Percentiles rank a stretch among this genome's conserved stretches.
These are phyloP conservation scores for Ceratotherium simum DNA, from an alignment of 2,113 vertebrate species.

Conservation along the genomic window DNA sequence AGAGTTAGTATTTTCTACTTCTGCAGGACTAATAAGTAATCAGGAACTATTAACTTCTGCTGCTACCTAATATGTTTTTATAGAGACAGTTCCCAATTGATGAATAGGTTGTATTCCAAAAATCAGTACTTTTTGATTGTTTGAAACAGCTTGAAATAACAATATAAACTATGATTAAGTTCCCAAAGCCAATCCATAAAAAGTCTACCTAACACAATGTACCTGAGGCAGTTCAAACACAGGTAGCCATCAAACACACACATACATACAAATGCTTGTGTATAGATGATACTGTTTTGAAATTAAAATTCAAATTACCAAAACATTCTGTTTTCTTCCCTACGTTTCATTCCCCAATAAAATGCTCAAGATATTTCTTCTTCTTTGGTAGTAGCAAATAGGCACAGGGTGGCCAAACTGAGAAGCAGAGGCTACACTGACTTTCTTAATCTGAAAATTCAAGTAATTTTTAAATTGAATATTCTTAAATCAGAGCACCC, in stretches of 20 bases:
- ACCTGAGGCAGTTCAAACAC: not conserved
- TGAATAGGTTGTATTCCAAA: not conserved
- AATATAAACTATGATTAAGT: constrained; percentile 31
- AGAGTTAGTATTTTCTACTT: constrained; percentile 31
- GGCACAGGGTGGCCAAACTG: not conserved
- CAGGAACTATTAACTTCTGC: not conserved
- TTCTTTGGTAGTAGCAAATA: constrained; percentile 1
- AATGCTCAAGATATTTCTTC: not conserved
- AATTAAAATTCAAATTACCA: constrained; percentile 44
- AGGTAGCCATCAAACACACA: not conserved
- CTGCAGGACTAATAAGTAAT: not conserved
- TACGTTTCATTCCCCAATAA: constrained; percentile 19
- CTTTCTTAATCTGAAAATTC: constrained; percentile 54
- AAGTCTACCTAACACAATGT: not conserved
- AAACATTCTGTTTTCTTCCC: constrained; percentile 10
- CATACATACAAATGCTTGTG: not conserved
- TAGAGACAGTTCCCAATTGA: not conserved
- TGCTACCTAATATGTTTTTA: not conserved
- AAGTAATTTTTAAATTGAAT: constrained; percentile 15
- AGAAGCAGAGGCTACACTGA: not conserved
- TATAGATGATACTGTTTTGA: not conserved
- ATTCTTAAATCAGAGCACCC: constrained; percentile 30
- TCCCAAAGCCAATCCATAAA: not conserved
- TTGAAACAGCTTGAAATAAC: constrained; percentile 27
- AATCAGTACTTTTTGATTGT: not conserved